Base-by-base conservation (phyloP, 2,888 invertebrate species). In the Quadroppia sp. region DNA sequence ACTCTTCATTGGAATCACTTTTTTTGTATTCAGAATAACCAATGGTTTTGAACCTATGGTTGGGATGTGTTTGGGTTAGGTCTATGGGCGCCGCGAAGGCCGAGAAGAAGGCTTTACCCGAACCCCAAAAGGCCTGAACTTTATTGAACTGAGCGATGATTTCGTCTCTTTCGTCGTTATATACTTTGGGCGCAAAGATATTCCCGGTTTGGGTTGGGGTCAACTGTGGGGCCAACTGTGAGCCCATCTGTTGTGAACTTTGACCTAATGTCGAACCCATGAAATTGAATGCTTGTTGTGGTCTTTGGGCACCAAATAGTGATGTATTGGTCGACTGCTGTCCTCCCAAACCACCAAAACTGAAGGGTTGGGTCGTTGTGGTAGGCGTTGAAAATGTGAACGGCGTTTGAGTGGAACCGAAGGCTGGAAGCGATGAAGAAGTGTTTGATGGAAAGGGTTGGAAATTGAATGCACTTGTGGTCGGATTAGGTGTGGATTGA, bases 131-230 rank as follows among this genome's bases (percentile, higher is more conserved):
- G 0, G 92, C 91, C 83, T 97, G 96, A 70, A 98, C 85, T 80
- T 94, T 89, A 82, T 99, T 99, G 90, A 95, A 95, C 81, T 92
- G 91, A 2, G 94, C 93, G 40, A 99, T 86, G 36, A 94, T 90
- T n/a, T 77, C 75, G 75, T 99, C 98, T 45, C 97, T 86, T 81
- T 99, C 98, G 82, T 99, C 98, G 20, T 94, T 94, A 82, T 91
- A 98, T 70, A 97, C 79, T 74, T 82, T 81, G 0, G 85, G 85
- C 17, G 71, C 50, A 69, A 76, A 76, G 23, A 71, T 25, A 32
- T 53, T 53, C 7, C 15, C 50, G 1, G 32, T 53, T 71, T 30
- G 11, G 13, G 28, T 59, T n/a, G 30, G 7, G 13, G 25, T 6
- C 59, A 53, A 30, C 32, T 64, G 64, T 64, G 36, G 64, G 17